phyloP scores from a whole-genome alignment of 2,113 vertebrate genomes.

The Mastomys coucha region DNA sequence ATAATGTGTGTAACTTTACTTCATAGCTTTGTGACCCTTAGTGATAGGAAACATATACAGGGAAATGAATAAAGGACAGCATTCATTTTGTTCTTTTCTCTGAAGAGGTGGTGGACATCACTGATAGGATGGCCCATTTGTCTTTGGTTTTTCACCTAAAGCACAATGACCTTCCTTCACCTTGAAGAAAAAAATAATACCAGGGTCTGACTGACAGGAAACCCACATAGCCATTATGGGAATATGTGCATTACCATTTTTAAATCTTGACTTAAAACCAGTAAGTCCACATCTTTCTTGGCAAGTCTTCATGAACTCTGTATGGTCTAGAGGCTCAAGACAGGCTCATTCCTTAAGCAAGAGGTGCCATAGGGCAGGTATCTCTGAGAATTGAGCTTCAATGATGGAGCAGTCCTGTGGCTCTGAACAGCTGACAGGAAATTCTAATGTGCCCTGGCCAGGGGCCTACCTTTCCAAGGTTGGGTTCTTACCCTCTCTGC shows the following conservation, averaged over 20 bases:
- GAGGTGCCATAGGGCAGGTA: background rate
- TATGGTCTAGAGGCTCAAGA: background rate
- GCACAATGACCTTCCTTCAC: background rate
- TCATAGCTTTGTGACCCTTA: background rate
- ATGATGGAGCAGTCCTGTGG: background rate
- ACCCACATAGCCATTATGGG: background rate
- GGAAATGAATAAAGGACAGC: background rate
- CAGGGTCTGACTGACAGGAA: rapidly evolving
- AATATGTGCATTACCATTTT: background rate
- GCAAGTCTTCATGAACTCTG: background rate
- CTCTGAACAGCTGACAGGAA: background rate
- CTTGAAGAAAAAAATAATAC: background rate
- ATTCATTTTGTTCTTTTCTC: background rate
- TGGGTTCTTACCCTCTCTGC: background rate
- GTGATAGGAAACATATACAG: background rate
- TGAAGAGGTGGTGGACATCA: background rate
- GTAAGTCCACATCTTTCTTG: background rate
- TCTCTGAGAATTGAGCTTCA: background rate
- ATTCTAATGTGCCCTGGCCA: background rate
- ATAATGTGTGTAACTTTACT: background rate
- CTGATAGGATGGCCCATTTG: background rate
- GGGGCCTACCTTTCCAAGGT: no score
- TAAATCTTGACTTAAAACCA: background rate
- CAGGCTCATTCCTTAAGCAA: background rate
- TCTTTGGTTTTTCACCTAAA: background rate